Evolutionary conservation across 2,113 vertebrate species (phyloP), one percentile per base, ranked within the genome.

Genomic region (Corydoras sp.): DNA sequence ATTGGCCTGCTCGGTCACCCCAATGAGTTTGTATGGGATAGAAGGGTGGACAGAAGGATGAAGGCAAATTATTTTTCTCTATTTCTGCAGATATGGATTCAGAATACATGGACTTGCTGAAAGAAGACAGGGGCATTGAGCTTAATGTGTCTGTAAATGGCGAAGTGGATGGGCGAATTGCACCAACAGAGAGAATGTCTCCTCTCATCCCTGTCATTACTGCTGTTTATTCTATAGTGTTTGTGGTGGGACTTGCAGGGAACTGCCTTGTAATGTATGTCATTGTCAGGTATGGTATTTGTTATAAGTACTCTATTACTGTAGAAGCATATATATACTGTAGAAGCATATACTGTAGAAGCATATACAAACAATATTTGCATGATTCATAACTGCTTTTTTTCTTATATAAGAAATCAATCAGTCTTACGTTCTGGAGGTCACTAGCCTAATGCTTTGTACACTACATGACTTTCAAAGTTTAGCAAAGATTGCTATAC

Each of bases 251-350:
- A 66, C 89, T 97, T 84, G 78, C 94, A 83, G 96, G 96, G 71
- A 98, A 98, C 88, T 93, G 94, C 55, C 88, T 98, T 79, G 96
- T 98, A 76, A 98, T 98, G 95, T 98, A 96, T 86, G 94, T 97
- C 80, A 98, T 98, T 79, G 89, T 98, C 86, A 93, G 96, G 96
- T 98, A 91, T 91, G 90, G 30, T 68, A 60, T 30, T n/a, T 60
- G 18, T 30, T 62, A 9, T 5, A 43, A 43, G 35, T 43, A 43
- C 35, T 43, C 35, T 43, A 5, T 43, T 43, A 43, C 4, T 43
- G 35, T 43, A 43, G 35, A 43, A 5, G 35, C 35, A 43, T 43
- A 8, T n/a, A n/a, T n/a, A n/a, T n/a, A 43, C 35, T 43, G 35
- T 43, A n/a, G n/a, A n/a, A n/a, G n/a, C n/a, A n/a, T n/a, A n/a